These are phyloP conservation scores for Epinotia demarniana DNA, from an alignment of 2,888 invertebrate genomes.

Conservation along the genomic window DNA sequence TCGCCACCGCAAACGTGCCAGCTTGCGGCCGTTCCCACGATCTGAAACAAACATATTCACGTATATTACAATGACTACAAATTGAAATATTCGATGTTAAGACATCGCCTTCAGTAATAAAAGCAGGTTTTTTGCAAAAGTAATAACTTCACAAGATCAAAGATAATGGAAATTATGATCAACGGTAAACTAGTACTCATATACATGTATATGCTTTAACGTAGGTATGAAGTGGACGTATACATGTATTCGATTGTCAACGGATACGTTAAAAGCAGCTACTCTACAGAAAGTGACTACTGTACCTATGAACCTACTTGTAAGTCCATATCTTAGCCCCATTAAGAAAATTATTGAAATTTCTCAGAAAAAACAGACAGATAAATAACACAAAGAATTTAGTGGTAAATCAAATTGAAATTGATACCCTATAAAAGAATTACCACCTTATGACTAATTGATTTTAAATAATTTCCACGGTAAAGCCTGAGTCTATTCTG, in stretches of 20 bases:
- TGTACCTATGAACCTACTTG: too few relatives aligned
- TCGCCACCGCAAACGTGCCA: slow-evolving; percentile 64
- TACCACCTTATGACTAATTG: background rate
- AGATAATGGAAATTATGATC: too few relatives aligned
- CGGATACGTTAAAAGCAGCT: background rate
- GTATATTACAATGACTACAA: slow-evolving; percentile 24
- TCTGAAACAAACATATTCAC: slow-evolving; percentile 66
- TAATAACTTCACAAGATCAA: background rate
- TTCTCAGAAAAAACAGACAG: background rate
- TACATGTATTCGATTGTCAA: background rate
- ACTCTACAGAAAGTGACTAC: background rate
- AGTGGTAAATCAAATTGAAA: background rate
- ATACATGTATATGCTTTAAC: too few relatives aligned
- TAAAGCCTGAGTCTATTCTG: background rate
- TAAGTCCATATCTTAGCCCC: too few relatives aligned
- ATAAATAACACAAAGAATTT: background rate
- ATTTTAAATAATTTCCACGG: background rate
- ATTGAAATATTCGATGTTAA: background rate
- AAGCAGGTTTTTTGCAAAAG: background rate
- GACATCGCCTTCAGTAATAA: background rate
- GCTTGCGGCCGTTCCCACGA: slow-evolving; percentile 68
- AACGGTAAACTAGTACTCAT: too few relatives aligned
- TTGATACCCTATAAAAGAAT: background rate
- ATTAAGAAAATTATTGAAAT: background rate
- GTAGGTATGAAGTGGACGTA: too few relatives aligned